Base-by-base conservation (phyloP, 2,888 invertebrate genomes). In the Drosophila ezoana region DNA sequence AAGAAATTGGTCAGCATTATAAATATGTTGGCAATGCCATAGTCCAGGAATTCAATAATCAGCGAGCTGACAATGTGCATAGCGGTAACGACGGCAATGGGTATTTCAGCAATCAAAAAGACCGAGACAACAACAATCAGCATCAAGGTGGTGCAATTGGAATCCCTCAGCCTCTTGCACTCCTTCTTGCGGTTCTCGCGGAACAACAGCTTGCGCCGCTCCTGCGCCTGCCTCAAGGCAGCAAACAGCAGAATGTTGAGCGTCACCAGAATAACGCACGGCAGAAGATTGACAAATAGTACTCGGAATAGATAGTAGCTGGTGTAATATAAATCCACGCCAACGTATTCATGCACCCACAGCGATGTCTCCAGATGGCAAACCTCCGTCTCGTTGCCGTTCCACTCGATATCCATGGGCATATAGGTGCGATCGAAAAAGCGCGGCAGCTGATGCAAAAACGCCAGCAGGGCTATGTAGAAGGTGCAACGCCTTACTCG, bases 1-100 rank as follows among this genome's bases (percentile, higher is more conserved):
- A 97, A 96, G 93, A 98, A 97, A 93, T 98, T 98, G 11, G 97
- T 97, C 89, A 97, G 95, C 69, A 96, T 91, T 62, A 97, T 95
- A 71, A 96, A 93, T 20, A 95, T 94, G 90, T 96, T 96, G 14
- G 96, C 96, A 54, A 96, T 94, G 75, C 95, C 93, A 87, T 97
- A 97, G 92, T 97, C 95, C 48, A 97, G 91, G 76, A 96, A 95
- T 82, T 95, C 95, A 11, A 94, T 94, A 47, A 95, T 93, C 18
- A 95, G 94, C 84, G 95, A 95, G 33, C 96, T 96, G 69, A 97
- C 95, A 62, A 98, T 96, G 90, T 97, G 97, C 40, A 98, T 93
- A 9, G 96, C 93, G 0, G 97, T 97, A 11, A 97, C 96, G 0
- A 97, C 95, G 0, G 96, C 96, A 20, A 97, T 94, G 0, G 97